A percentile compares a stretch with the other conserved stretches of the same genome.
Evolutionary conservation across 23 tunicate genomes (phyloP).

Genomic region (Halocynthia aurantium): DNA sequence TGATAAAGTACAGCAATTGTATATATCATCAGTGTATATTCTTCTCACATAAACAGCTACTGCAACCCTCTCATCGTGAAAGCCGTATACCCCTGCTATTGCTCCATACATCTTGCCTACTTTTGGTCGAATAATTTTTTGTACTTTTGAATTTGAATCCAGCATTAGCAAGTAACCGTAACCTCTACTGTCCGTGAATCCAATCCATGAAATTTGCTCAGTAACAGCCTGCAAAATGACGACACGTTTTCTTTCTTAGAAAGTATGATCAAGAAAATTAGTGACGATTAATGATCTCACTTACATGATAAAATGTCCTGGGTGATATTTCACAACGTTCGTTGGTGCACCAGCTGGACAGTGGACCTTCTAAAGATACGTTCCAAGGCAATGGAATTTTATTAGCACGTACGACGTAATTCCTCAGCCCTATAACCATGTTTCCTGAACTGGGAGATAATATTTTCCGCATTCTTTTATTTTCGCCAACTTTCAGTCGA

Average conservation of each 20-base stretch:
- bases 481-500: neutral
- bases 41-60: slow-evolving; percentile 44
- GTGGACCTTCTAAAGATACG: slow-evolving; percentile 15
- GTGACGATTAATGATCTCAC: neutral
- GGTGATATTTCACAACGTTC: slow-evolving; percentile 46
- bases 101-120: slow-evolving; percentile 23
- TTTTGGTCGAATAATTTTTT: slow-evolving; percentile 20
- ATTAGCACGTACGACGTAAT: slow-evolving; percentile 5
- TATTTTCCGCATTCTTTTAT: neutral
- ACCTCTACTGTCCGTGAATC: slow-evolving; percentile 33
- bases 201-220: slow-evolving; percentile 25
- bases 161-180: slow-evolving; percentile 47
- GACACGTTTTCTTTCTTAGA: too few relatives aligned
- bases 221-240: slow-evolving; percentile 40
- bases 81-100: slow-evolving; percentile 62
- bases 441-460: slow-evolving; percentile 2
- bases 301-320: slow-evolving; percentile 73
- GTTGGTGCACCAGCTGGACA: slow-evolving; percentile 66
- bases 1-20: neutral
- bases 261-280: neutral
- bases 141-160: slow-evolving; percentile 16
- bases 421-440: neutral
- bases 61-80: slow-evolving; percentile 63
- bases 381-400: slow-evolving; percentile 25
- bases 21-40: neutral